Base-by-base conservation (phyloP, 2,797 vertebrate species). In the Lepilemur ruficaudatus region DNA sequence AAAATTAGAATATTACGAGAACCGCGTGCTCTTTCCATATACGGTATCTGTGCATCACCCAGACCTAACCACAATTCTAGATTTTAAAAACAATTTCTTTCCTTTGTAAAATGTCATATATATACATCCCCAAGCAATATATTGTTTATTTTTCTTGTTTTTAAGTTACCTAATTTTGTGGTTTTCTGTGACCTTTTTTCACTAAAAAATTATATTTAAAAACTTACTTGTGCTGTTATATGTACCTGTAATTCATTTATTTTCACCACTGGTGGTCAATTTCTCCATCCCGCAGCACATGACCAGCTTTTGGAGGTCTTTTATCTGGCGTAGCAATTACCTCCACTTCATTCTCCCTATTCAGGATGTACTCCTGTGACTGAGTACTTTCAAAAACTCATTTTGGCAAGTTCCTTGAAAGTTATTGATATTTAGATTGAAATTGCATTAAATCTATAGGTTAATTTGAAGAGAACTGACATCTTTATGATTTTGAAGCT, bases 121-220 rank as follows among this genome's bases (percentile, higher is more conserved):
- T 63, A 50, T 28, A 83, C 32, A 50, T n/a, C 20, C 25, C 43
- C 55, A 50, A 59, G 28, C 32, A 73, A 72, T 41, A 50, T 32
- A 32, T 46, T 57, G 7, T 69, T 80, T 63, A 32, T 59, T 91
- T 91, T 57, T 72, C 67, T 91, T 72, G 11, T 61, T 70, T 82
- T 59, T 5, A 46, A 57, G 38, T 38, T 38, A 14, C 32, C 41
- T 48, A 35, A 61, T 46, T 82, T 73, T 41, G 5, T 32, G 9
- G 20, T 41, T 35, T 82, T 82, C 25, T 25, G 8, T 73, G 25
- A 50, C 32, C 48, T 83, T 83, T 70, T 59, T 30, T 50, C 43
- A 12, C 61, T 52, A 20, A 67, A 70, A 46, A 14, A 7, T 59
- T 81, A 35, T 38, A 72, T 43, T 91, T 57, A 63, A 25, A 83